Evolutionary conservation across 2,888 invertebrate species (phyloP).

Genomic region (Panzeria rudis): DNA sequence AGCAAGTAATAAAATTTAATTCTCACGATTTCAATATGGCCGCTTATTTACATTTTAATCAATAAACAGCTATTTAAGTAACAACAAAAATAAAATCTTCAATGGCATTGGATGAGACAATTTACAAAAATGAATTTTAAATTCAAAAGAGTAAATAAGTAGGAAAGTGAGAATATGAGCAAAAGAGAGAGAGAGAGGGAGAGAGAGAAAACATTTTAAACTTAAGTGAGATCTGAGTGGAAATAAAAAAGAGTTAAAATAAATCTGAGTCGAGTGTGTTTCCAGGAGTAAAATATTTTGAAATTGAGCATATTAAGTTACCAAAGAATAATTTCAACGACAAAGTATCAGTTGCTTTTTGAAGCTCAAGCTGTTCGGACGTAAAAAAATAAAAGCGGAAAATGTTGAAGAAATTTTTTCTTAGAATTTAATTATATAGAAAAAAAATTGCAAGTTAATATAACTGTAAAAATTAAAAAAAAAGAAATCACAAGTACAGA

Average conservation of each 20-base stretch:
- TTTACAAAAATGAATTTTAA: constrained; percentile 6
- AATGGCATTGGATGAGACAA: constrained; percentile 51
- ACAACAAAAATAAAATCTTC: constrained; percentile 50
- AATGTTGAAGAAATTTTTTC: neutral
- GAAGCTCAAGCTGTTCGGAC: constrained; percentile 59
- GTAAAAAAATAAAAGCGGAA: constrained; percentile 41
- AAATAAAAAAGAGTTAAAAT: neutral
- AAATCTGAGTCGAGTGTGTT: constrained; percentile 17
- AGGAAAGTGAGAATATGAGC: neutral
- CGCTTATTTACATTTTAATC: constrained; percentile 67
- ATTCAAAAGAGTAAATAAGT: neutral
- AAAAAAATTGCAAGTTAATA: neutral
- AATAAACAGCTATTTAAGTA: constrained; percentile 54
- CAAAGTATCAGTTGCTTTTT: constrained; percentile 66
- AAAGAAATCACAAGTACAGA: neutral
- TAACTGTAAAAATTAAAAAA: constrained; percentile 4
- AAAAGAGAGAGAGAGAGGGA: neutral
- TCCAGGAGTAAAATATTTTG: neutral
- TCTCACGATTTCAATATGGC: constrained; percentile 70
- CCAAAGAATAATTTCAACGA: neutral
- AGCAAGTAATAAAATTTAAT: constrained; percentile 55
- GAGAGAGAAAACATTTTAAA: neutral
- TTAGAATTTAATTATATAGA: neutral
- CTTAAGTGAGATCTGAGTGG: neutral
- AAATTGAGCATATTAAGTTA: neutral